Evolutionary conservation across 2,113 vertebrate species (phyloP).

Genomic region (Labeo rohita): DNA sequence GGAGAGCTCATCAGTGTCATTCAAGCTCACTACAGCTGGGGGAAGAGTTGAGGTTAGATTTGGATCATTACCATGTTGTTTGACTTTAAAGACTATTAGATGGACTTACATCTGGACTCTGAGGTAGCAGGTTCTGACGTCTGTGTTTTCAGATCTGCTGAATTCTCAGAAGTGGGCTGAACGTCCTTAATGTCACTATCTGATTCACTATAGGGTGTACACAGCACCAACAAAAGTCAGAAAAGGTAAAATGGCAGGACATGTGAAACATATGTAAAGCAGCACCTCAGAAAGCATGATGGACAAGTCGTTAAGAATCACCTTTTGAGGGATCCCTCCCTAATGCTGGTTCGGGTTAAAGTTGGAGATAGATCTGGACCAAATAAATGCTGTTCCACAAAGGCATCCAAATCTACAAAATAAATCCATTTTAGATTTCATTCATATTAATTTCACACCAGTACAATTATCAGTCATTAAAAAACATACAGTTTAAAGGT

Average conservation of each 20-base stretch:
- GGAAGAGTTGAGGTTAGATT: background rate
- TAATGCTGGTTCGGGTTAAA: slow-evolving; percentile 68
- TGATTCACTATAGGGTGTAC: slow-evolving; percentile 61
- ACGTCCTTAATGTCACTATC: slow-evolving; percentile 46
- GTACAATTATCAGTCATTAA: background rate
- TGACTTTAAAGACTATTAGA: background rate
- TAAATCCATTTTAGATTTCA: background rate
- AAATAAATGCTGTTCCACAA: slow-evolving; percentile 75
- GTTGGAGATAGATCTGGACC: slow-evolving; percentile 63
- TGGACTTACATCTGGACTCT: slow-evolving; percentile 74
- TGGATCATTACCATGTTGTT: background rate
- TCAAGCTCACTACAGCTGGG: slow-evolving; percentile 78
- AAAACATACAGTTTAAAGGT: background rate
- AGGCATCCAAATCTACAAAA: slow-evolving; percentile 72
- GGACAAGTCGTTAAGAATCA: slow-evolving; percentile 27
- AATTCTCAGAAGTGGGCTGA: slow-evolving; percentile 36
- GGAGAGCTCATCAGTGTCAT: slow-evolving; percentile 77
- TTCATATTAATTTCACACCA: background rate
- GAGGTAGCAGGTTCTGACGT: slow-evolving; percentile 70
- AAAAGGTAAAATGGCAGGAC: background rate
- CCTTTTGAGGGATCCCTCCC: slow-evolving; percentile 62
- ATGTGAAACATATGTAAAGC: background rate
- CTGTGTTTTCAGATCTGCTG: slow-evolving; percentile 53
- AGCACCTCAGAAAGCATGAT: background rate
- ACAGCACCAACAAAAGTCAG: background rate